Evolutionary conservation across 2,113 vertebrate genomes (phyloP).

Genomic region (Rhinolophus ferrumequinum): DNA sequence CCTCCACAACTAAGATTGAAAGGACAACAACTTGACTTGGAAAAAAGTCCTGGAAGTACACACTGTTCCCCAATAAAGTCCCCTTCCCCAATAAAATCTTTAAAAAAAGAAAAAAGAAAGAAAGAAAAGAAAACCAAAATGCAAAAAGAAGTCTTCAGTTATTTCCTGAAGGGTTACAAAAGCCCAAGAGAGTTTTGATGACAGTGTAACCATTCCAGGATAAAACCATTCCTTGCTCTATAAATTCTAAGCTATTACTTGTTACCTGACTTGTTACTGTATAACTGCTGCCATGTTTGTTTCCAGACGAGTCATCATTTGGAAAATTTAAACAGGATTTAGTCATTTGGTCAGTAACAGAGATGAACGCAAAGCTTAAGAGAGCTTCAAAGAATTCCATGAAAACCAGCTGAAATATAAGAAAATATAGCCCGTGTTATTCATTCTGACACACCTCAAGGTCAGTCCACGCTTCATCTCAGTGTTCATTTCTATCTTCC

Average conservation of each 20-base stretch:
- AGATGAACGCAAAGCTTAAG: conserved; percentile 88
- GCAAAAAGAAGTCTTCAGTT: not conserved
- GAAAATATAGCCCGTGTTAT: not conserved
- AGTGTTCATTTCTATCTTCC: not conserved
- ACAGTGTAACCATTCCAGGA: not conserved
- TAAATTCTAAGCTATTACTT: not conserved
- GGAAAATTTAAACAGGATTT: conserved; percentile 14
- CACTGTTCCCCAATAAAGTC: too few relatives aligned
- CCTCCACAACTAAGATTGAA: too few relatives aligned
- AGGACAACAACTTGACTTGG: too few relatives aligned
- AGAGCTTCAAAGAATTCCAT: conserved; percentile 96
- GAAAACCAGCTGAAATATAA: conserved; percentile 90
- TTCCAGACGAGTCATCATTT: rapidly evolving
- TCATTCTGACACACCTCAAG: not conserved
- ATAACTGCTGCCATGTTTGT: not conserved
- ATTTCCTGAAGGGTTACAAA: not conserved
- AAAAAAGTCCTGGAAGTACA: too few relatives aligned
- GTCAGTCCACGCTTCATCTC: rapidly evolving
- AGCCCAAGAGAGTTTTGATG: not conserved
- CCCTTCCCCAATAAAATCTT: too few relatives aligned
- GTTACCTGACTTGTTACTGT: conserved; percentile 29
- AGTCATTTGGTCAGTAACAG: conserved; percentile 68
- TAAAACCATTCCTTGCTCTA: not conserved
- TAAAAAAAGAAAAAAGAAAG: too few relatives aligned
- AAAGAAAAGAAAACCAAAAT: not conserved